A percentile compares a stretch with the other conserved stretches of the same genome.
These are phyloP conservation scores for Pecten maximus DNA, from an alignment of 2,888 invertebrate genomes.

Conservation along the genomic window DNA sequence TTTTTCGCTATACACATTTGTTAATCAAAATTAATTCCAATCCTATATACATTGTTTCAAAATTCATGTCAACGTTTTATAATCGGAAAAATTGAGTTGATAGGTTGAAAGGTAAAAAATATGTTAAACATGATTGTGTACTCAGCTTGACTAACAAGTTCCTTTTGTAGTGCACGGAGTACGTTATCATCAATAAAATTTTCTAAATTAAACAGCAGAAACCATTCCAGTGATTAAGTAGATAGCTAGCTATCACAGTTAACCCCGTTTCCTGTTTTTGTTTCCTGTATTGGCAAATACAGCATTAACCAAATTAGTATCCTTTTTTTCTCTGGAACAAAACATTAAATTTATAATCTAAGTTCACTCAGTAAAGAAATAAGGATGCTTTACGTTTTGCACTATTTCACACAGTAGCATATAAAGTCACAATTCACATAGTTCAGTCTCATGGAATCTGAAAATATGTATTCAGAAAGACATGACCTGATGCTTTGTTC, in stretches of 20 bases:
- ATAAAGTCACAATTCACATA: too few relatives aligned
- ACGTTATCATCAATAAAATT: neutral
- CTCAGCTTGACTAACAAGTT: neutral
- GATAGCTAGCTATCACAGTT: neutral
- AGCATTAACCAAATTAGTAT: neutral
- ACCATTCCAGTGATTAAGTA: neutral
- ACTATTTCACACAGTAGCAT: too few relatives aligned
- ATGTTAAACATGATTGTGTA: neutral
- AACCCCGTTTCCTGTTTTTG: neutral
- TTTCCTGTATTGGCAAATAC: neutral
- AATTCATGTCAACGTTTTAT: too few relatives aligned
- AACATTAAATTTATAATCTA: neutral
- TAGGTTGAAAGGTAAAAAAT: neutral
- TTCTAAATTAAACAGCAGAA: neutral
- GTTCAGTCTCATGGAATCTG: too few relatives aligned
- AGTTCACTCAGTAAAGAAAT: too few relatives aligned
- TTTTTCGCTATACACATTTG: too few relatives aligned
- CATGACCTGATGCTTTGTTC: too few relatives aligned
- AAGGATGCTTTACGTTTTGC: too few relatives aligned
- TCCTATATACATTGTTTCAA: too few relatives aligned
- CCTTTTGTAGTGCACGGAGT: neutral
- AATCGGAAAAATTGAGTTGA: neutral
- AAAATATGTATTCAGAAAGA: too few relatives aligned
- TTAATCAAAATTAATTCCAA: too few relatives aligned
- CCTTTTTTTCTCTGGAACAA: neutral